Evolutionary conservation across 2,113 vertebrate genomes (phyloP), one percentile per base, ranked within the genome.

Genomic region (Smithornis capensis): DNA sequence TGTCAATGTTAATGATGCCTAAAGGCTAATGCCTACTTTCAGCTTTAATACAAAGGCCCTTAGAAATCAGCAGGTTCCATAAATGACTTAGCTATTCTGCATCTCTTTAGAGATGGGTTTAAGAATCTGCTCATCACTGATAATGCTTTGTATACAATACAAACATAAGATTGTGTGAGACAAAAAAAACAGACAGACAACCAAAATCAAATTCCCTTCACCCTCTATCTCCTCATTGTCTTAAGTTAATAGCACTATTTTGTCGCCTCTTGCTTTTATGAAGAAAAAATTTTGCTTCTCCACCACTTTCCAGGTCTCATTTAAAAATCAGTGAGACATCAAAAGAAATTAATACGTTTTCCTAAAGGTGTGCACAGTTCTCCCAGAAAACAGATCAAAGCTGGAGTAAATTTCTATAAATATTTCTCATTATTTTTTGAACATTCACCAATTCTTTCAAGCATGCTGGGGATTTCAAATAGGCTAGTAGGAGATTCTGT

Each of bases 381-480:
- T 92, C 69, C 53, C 59, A 83, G 69, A 71, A 57, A 13, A 86
- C 5, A 10, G 89, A 92, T 88, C 70, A 88, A 94, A 92, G 90
- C 37, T 53, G 19, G 18, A 77, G 22, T 53, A 73, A 68, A 64
- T 83, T 73, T 76, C 59, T 77, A 38, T 12, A 52, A 73, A 76
- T 16, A 47, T 9, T 63, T 85, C n/a, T 75, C 31, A 62, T 82
- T 63, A 92, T 80, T 87, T 86, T 25, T 75, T 37, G 44, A 86
- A 37, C 40, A 74, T n/a, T 37, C 14, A 9, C 29, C 42, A 69
- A 35, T 31, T 52, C 78, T 80, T 87, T 82, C 45, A 88, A 82
- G 37, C 50, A 73, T 40, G 14, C 40, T 31, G 31, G 19, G 68
- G 50, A 83, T 74, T 93, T 89, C 69, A 81, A 87, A 81, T 12